Evolutionary conservation across 2,113 vertebrate genomes (phyloP), one percentile per base, ranked within the genome.

Genomic region (Corythoichthys intestinalis): DNA sequence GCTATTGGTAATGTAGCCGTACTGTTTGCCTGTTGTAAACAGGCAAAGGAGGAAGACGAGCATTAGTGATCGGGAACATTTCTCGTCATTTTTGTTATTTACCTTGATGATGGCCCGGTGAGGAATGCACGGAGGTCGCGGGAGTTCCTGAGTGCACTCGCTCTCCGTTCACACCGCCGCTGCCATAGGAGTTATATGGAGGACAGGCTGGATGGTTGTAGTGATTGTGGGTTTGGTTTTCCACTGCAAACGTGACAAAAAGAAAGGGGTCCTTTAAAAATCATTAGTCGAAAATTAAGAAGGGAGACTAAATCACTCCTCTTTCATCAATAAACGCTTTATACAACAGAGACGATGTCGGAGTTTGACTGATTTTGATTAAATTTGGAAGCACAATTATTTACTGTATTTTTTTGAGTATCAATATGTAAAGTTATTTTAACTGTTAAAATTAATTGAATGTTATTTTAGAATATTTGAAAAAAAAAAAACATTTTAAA

Each of bases 1-100:
- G 93, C 93, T 98, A 96, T 96, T 96, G 93, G 93, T 90, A 93
- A 92, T 94, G 90, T 94, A 95, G 95, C 94, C 95, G 91, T 94
- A 96, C 86, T 93, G 96, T 93, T 94, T 88, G 92, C 95, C 97
- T 98, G 95, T 93, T 91, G 93, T 94, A 89, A 92, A 91, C 91
- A 91, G 85, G 90, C 75, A 83, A 72, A 76, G 76, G 87, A 88
- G 90, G 72, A 87, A 71, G 59, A 74, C 46, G 4, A 63, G 64
- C 14, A 38, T 67, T 57, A 20, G 37, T 1, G 54, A n/a, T 70
- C 62, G 52, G 48, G 39, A 4, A 28, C 20, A 28, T 1, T 28
- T 28, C 39, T 5, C 2, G 2, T 1, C 2, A 4, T 1, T 20
- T 64, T 13, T 1, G n/a, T 46, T 17, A 11, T 53, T 58, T 86